Conservation (phyloP, 2,113 vertebrate species). For the Marmota flaviventris region DNA sequence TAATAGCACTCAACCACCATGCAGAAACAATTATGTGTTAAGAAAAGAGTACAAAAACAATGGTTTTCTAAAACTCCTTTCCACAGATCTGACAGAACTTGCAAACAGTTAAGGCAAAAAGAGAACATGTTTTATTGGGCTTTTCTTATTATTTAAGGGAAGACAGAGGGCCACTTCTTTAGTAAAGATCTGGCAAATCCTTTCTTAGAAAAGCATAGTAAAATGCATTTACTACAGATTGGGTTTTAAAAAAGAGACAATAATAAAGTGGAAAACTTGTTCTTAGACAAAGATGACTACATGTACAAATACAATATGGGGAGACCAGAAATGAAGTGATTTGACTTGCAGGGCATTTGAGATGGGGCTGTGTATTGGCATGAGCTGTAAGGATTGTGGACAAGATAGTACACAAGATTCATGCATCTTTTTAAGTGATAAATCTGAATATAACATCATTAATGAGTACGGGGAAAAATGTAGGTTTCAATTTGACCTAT, state of each 20-base stretch:
- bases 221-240: neutral
- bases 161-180: neutral
- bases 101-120: neutral
- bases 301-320: accelerated
- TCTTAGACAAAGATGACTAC: neutral
- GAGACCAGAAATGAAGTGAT: neutral
- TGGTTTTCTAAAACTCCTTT: neutral
- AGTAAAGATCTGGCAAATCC: neutral
- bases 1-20: neutral
- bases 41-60: neutral
- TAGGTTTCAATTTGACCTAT: neutral
- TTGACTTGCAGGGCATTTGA: neutral
- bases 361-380: neutral
- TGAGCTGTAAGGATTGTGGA: no score
- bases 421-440: neutral
- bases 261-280: neutral
- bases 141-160: constrained; percentile 5
- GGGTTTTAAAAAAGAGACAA: neutral
- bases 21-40: neutral
- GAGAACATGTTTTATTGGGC: neutral
- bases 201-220: constrained; percentile 12
- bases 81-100: neutral
- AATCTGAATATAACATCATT: no score
- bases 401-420: neutral
- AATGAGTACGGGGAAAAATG: neutral